A percentile compares a stretch with the other conserved stretches of the same genome.
phyloP scores from a whole-genome alignment of 2,797 vertebrate genomes.

The Carduelis carduelis region DNA sequence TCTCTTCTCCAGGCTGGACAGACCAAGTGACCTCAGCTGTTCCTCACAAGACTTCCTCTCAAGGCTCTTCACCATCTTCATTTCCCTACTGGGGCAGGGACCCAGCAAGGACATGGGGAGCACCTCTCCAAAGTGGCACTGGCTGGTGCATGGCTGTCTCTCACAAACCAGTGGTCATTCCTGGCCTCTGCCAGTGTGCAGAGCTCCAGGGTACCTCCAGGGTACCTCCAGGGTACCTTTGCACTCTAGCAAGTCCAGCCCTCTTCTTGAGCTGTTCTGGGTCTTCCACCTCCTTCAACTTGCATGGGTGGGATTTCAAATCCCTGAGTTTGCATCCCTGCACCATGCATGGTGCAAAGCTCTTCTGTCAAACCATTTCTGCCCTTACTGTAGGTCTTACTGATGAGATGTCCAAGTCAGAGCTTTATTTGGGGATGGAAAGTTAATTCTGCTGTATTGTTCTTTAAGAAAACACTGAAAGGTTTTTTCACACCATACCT shows the following conservation, averaged over 20 bases:
- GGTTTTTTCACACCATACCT: background rate
- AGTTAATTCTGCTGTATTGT: background rate
- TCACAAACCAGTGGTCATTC: fast-evolving
- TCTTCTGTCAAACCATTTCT: background rate
- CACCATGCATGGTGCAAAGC: background rate
- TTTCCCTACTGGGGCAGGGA: background rate
- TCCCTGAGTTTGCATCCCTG: background rate
- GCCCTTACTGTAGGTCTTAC: background rate
- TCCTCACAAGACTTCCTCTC: background rate
- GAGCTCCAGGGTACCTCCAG: background rate
- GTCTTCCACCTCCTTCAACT: background rate
- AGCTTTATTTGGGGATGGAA: background rate
- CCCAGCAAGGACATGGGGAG: too few relatives aligned
- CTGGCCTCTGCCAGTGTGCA: fast-evolving
- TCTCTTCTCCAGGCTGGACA: background rate
- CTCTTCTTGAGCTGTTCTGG: background rate
- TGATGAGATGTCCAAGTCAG: background rate
- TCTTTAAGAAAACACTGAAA: background rate
- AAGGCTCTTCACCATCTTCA: background rate
- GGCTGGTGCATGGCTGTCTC: fast-evolving
- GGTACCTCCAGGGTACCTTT: background rate
- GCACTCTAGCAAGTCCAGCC: fast-evolving
- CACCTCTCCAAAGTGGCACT: background rate
- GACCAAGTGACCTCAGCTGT: background rate
- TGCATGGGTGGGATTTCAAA: background rate